A percentile compares a stretch with the other conserved stretches of the same genome.
Conservation (phyloP, 1,140 invertebrate species). For the Drosophila neocordata region DNA sequence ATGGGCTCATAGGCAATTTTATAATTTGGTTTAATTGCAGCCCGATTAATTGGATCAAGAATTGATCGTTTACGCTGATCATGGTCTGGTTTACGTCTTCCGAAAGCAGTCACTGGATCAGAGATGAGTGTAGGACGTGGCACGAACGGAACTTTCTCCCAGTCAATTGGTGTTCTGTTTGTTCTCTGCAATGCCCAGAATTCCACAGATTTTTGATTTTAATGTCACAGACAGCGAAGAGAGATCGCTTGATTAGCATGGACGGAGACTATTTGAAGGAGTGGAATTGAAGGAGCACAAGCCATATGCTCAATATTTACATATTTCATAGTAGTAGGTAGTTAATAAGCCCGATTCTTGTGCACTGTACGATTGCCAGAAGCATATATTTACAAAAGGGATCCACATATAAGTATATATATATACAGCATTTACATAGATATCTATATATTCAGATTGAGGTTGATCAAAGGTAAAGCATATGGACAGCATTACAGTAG, state of each 20-base stretch:
- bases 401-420: neutral
- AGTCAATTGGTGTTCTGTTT: conserved; percentile 86
- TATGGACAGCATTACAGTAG: conserved; percentile 17
- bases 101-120: conserved; percentile 91
- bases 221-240: conserved; percentile 54
- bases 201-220: conserved; percentile 70
- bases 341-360: conserved; percentile 11
- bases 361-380: conserved; percentile 3
- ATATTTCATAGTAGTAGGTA: conserved; percentile 4
- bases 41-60: conserved; percentile 76
- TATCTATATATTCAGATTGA: neutral
- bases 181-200: conserved; percentile 87
- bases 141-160: conserved; percentile 92
- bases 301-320: conserved; percentile 20
- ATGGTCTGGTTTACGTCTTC: conserved; percentile 83
- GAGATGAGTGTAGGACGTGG: conserved; percentile 91
- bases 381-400: conserved; percentile 7
- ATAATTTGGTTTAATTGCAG: conserved; percentile 84
- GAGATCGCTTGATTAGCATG: conserved; percentile 35
- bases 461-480: neutral
- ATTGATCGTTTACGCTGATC: conserved; percentile 70
- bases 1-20: conserved; percentile 84
- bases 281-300: conserved; percentile 23
- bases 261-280: conserved; percentile 27
- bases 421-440: conserved; percentile 4